A percentile compares a stretch with the other conserved stretches of the same genome.
phyloP scores from a whole-genome alignment of 2,113 vertebrate genomes.

The Tringa solitaria region DNA sequence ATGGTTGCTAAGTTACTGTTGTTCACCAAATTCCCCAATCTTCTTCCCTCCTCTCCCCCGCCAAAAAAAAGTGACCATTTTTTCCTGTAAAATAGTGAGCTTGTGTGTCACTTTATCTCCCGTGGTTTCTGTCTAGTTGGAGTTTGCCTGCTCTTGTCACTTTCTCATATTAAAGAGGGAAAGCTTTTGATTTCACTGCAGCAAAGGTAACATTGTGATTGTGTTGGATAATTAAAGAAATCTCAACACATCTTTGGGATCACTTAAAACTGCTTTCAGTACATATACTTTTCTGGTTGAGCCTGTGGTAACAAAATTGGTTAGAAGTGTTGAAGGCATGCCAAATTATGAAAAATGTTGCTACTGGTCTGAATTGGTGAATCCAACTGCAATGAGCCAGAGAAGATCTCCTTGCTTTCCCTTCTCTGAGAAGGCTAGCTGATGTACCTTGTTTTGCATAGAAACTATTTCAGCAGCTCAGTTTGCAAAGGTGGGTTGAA shows the following conservation, averaged over 20 bases:
- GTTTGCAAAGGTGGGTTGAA: background rate
- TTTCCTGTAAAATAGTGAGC: background rate
- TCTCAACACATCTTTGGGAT: background rate
- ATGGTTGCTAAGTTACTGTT: background rate
- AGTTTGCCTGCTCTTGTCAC: background rate
- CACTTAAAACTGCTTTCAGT: background rate
- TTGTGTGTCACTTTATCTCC: background rate
- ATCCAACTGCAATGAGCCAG: background rate
- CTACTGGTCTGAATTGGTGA: background rate
- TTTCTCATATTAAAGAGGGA: background rate
- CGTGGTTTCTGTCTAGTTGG: background rate
- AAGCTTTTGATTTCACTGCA: background rate
- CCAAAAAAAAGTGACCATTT: background rate
- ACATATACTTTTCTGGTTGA: background rate
- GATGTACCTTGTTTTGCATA: background rate
- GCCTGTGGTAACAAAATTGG: background rate
- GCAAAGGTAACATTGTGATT: background rate
- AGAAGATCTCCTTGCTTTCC: background rate
- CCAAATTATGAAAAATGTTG: background rate
- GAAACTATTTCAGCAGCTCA: background rate
- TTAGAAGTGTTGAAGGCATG: background rate
- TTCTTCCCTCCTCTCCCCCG: rapidly evolving
- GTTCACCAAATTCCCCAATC: background rate
- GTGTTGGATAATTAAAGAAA: background rate
- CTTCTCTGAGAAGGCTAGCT: background rate